Conservation (phyloP, 1,140 invertebrate genomes). For the Aphelenchoides besseyi region DNA sequence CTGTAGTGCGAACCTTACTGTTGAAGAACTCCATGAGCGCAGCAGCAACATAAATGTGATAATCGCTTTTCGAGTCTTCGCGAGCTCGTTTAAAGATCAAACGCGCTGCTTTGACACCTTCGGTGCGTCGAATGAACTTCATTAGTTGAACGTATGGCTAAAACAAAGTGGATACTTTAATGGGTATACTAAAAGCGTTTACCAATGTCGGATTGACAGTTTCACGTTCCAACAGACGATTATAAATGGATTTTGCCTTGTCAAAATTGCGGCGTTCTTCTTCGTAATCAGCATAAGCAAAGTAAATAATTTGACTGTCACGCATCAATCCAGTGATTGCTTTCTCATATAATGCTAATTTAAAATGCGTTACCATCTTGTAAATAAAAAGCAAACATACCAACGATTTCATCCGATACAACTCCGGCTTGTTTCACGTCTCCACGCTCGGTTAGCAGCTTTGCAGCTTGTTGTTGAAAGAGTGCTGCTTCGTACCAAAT, state of each 20-base stretch:
- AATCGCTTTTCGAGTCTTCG: conserved; percentile 79
- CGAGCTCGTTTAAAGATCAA: conserved; percentile 89
- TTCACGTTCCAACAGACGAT: conserved; percentile 79
- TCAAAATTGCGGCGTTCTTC: conserved; percentile 92
- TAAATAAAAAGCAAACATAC: conserved; percentile 20
- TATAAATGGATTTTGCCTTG: conserved; percentile 94
- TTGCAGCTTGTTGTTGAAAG: conserved; percentile 87
- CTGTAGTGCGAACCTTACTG: conserved; percentile 79
- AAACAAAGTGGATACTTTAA: not conserved
- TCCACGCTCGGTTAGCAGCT: conserved; percentile 86
- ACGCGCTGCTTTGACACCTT: conserved; percentile 93
- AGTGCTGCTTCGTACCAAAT: conserved; percentile 97
- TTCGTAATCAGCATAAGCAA: conserved; percentile 97
- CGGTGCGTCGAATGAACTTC: conserved; percentile 92
- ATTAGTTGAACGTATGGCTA: conserved; percentile 94
- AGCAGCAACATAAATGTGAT: conserved; percentile 91
- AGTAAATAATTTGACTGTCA: conserved; percentile 87
- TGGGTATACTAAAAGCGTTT: conserved; percentile 62
- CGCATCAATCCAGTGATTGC: conserved; percentile 77
- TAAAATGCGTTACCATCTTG: conserved; percentile 2
- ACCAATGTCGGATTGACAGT: conserved; percentile 91
- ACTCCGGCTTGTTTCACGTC: conserved; percentile 61
- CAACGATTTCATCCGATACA: conserved; percentile 39
- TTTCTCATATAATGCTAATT: conserved; percentile 85
- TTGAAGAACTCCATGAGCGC: conserved; percentile 99